Base-by-base conservation (phyloP, 2,113 vertebrate genomes). In the Actenoides hombroni region DNA sequence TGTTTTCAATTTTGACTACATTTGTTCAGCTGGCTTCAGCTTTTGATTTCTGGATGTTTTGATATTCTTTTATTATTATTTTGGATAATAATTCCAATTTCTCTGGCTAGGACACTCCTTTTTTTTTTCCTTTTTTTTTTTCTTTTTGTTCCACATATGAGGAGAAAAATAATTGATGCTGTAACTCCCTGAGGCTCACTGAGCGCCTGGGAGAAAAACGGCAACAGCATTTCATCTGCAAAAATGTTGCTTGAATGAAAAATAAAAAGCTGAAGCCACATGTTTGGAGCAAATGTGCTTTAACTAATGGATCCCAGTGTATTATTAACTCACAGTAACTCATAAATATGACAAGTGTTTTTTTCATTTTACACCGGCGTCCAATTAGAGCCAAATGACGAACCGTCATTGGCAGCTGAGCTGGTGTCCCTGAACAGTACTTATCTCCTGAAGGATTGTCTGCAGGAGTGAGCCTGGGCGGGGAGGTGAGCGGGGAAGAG, bases 341-440 rank as follows among this genome's bases (percentile, higher is more conserved):
- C 97, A 97, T 98, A 98, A 98, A 98, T 97, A 98, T 97, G 97
- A 98, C 97, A 97, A 90, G 84, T 92, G 67, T 56, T 97, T 96
- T 97, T 97, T 97, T 97, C 95, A 95, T 97, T 98, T 97, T 97
- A 96, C 88, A 96, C 97, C 74, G 82, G 97, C 37, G 83, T 95
- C 96, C 96, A 95, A 89, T 98, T 97, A 95, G 76, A 94, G 96
- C 95, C 96, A 92, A 95, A 97, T 26, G 96, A 97, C 39, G 61
- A 92, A 59, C 80, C 37, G 4, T 84, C 96, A 44, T 87, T 92
- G 13, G 74, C 11, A 33, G 93, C 97, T 54, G 69, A 68, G 90
- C 71, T 60, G 49, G 89, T 87, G 94, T 96, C 91, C 95, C 97
- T 10, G 16, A 94, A 84, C 70, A 39, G 95, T 93, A 80, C 92